A percentile compares a stretch with the other conserved stretches of the same genome.
These are phyloP conservation scores for Sphecodes monilicornis DNA, from an alignment of 2,888 invertebrate genomes.

Conservation along the genomic window DNA sequence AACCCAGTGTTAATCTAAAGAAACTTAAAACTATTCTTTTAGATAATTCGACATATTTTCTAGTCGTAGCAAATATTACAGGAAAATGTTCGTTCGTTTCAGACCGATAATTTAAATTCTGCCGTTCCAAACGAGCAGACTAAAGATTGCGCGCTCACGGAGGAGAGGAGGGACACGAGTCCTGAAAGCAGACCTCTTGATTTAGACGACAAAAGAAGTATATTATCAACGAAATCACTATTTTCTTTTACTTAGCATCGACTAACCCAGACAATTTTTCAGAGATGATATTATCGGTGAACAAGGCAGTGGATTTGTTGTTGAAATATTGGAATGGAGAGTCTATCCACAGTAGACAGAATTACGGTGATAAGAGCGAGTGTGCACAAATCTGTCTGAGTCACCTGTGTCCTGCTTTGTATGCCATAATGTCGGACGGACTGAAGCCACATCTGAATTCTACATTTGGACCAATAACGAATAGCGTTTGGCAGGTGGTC, in stretches of 20 bases:
- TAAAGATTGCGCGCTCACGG: conserved; percentile 65
- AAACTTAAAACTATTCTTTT: neutral
- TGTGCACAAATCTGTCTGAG: conserved; percentile 91
- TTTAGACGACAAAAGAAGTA: conserved; percentile 86
- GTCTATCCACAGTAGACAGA: conserved; percentile 84
- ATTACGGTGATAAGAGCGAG: conserved; percentile 86
- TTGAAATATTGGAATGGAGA: conserved; percentile 89
- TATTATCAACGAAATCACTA: conserved; percentile 7
- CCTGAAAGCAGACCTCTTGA: conserved; percentile 85
- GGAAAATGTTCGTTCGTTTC: conserved; percentile 15
- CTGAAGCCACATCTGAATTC: conserved; percentile 92
- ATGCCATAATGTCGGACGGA: conserved; percentile 93
- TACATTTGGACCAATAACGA: conserved; percentile 93
- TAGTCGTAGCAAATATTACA: neutral
- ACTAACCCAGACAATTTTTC: conserved; percentile 74
- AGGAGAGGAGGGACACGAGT: conserved; percentile 75
- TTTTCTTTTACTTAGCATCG: neutral
- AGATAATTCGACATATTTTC: neutral
- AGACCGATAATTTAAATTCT: conserved; percentile 68
- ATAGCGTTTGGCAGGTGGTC: conserved; percentile 95
- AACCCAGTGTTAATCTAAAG: too few species aligned
- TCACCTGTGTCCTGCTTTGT: conserved; percentile 93
- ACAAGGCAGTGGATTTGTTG: conserved; percentile 91
- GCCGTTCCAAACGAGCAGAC: conserved; percentile 55
- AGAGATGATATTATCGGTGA: conserved; percentile 90